Conservation (phyloP, 1,140 invertebrate species). For the Heliconius melpomene region DNA sequence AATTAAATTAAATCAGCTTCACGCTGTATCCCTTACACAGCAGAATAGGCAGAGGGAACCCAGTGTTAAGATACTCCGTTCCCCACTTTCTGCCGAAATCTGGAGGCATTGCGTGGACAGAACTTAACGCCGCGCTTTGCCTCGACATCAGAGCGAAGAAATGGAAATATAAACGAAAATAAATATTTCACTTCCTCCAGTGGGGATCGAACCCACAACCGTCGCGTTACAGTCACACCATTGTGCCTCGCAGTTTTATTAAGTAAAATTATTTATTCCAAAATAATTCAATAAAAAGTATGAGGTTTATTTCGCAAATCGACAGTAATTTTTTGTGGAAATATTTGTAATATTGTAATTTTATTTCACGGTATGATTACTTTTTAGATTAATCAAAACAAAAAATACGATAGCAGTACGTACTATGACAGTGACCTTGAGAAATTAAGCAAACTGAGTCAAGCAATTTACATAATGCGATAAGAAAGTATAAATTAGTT, state of each 20-base stretch:
- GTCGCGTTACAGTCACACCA: too few species aligned
- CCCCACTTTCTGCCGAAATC: too few species aligned
- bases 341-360: constrained; percentile 3
- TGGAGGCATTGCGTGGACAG: too few species aligned
- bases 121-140: too few species aligned
- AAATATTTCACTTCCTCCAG: too few species aligned
- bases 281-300: not conserved
- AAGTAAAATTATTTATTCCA: not conserved
- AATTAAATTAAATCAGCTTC: too few species aligned
- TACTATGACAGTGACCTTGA: not conserved
- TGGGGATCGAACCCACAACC: too few species aligned
- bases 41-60: too few species aligned
- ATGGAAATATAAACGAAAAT: too few species aligned
- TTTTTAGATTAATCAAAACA: not conserved
- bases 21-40: too few species aligned
- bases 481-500: not conserved
- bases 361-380: not conserved
- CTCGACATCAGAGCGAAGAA: too few species aligned
- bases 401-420: not conserved
- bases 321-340: not conserved
- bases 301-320: not conserved
- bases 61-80: too few species aligned
- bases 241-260: not conserved
- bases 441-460: not conserved
- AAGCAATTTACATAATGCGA: not conserved